A percentile compares a stretch with the other conserved stretches of the same genome.
Conservation (phyloP, 2,797 vertebrate genomes). For the Cygnus olor region DNA sequence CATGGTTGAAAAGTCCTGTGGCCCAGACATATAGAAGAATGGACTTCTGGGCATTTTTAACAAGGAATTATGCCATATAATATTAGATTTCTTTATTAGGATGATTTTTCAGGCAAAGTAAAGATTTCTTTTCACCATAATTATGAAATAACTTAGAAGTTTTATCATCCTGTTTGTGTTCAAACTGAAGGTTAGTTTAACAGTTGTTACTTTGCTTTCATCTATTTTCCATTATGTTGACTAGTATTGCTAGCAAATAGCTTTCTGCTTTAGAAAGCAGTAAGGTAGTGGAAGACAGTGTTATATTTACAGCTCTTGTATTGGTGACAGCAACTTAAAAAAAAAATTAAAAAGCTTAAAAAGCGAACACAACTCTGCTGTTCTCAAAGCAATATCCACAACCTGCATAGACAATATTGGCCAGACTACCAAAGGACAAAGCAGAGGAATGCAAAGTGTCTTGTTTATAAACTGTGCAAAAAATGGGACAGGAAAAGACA, state of each 20-base stretch:
- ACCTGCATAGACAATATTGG: neutral
- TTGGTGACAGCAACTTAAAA: neutral
- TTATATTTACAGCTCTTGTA: neutral
- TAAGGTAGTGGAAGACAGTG: neutral
- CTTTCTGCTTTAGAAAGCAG: constrained; percentile 9
- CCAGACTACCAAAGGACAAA: neutral
- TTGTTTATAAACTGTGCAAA: neutral
- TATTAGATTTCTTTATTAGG: neutral
- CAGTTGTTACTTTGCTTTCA: neutral
- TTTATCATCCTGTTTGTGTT: neutral
- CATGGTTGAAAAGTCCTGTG: neutral
- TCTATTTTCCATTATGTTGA: neutral
- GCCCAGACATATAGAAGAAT: neutral
- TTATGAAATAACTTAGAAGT: neutral
- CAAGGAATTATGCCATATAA: neutral
- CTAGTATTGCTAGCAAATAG: neutral
- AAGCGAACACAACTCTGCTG: neutral
- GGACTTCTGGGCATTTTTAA: neutral
- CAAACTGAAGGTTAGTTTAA: neutral
- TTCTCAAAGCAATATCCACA: neutral
- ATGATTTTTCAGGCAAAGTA: neutral
- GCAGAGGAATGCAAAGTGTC: neutral
- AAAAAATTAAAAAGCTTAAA: neutral
- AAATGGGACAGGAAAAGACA: neutral
- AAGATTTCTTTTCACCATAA: neutral